Evolutionary conservation across 64 coral and sea anemone genomes (phyloP).

Genomic region (Porites lutea): DNA sequence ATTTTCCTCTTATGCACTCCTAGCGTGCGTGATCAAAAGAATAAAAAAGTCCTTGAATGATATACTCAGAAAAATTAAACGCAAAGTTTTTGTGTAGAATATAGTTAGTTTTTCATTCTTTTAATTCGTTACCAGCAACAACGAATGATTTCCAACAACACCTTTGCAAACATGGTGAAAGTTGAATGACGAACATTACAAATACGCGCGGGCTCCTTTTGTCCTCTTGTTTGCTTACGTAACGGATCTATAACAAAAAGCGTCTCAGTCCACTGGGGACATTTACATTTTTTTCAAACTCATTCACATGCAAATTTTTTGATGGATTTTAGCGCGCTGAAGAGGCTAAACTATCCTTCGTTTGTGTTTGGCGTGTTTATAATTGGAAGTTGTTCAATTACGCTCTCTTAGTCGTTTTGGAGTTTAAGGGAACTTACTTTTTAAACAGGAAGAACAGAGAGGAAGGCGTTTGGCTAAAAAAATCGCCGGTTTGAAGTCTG

Average conservation of each 20-base stretch:
- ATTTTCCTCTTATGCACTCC: no score
- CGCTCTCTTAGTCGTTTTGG: no score
- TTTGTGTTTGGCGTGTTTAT: neutral
- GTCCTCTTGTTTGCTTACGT: neutral
- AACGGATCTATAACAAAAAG: neutral
- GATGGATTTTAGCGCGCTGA: neutral
- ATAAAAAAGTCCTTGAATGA: no score
- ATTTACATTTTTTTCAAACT: slow-evolving; percentile 3
- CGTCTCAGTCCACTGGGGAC: neutral
- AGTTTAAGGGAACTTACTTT: no score
- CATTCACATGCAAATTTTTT: slow-evolving; percentile 30
- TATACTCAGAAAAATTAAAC: no score
- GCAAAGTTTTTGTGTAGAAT: neutral
- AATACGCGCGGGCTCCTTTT: neutral
- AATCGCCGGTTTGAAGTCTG: neutral
- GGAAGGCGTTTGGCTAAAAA: neutral
- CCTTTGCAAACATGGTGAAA: neutral
- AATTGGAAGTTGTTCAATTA: neutral
- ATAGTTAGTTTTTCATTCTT: neutral
- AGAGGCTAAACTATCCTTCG: no score
- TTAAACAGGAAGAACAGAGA: no score
- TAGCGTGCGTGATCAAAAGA: no score
- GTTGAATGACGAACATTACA: neutral
- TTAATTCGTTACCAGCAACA: neutral
- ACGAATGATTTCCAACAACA: neutral